phyloP scores from a whole-genome alignment of 2,888 invertebrate genomes.

The Heliconius ethilla region DNA sequence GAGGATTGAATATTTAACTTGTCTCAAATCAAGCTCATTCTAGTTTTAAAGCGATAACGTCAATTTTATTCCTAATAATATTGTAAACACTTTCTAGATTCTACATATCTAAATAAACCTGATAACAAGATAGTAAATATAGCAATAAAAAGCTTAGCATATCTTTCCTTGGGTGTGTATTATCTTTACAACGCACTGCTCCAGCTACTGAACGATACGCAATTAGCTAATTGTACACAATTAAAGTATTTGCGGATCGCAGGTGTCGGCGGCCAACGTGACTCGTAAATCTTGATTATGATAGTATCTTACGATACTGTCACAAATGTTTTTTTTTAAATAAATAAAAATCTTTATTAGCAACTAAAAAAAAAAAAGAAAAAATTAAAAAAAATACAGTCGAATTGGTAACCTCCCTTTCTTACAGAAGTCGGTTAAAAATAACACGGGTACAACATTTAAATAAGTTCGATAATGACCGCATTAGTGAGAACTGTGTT shows the following conservation, averaged over 20 bases:
- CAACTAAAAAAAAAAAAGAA: too few relatives aligned
- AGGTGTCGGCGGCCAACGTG: not conserved
- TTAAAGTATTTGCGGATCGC: slow-evolving; percentile 26
- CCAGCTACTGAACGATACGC: slow-evolving; percentile 10
- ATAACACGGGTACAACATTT: too few relatives aligned
- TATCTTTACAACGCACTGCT: slow-evolving; percentile 15
- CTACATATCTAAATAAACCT: not conserved
- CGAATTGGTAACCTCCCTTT: too few relatives aligned
- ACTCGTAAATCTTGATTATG: slow-evolving; percentile 1
- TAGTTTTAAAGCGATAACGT: too few relatives aligned
- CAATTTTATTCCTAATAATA: not conserved
- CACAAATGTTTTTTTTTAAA: too few relatives aligned
- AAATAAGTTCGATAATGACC: too few relatives aligned
- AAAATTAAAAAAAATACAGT: too few relatives aligned
- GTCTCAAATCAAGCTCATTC: too few relatives aligned
- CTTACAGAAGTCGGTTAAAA: too few relatives aligned
- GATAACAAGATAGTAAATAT: not conserved
- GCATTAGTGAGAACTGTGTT: too few relatives aligned
- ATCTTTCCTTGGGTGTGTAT: slow-evolving; percentile 12
- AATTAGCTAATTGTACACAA: slow-evolving; percentile 15
- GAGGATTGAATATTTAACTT: too few relatives aligned
- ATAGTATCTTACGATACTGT: not conserved
- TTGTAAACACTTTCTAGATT: slow-evolving; percentile 2
- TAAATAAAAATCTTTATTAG: too few relatives aligned
- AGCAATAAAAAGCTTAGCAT: slow-evolving; percentile 18